phyloP scores from a whole-genome alignment of 2,888 invertebrate genomes.

The Pemphredon lugubris region DNA sequence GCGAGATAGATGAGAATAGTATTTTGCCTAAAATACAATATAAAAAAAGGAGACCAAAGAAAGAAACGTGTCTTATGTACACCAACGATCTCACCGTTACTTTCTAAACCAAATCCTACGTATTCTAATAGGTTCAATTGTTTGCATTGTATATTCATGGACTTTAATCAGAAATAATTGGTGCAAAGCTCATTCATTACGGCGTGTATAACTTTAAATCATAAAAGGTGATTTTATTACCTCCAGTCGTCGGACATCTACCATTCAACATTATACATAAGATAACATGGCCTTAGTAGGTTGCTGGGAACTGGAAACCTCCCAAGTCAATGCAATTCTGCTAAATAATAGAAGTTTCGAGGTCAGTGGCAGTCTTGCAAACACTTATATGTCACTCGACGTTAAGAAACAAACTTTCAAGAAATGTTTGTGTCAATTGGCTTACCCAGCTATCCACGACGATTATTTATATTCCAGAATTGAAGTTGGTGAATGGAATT shows the following conservation, averaged over 20 bases:
- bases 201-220: no score
- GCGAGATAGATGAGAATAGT: no score
- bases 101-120: no score
- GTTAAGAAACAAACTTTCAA: slow-evolving; percentile 16
- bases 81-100: no score
- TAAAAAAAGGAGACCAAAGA: no score
- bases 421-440: slow-evolving; percentile 57
- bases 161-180: no score
- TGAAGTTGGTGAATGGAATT: slow-evolving; percentile 55
- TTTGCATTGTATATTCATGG: no score
- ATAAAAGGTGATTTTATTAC: slow-evolving; percentile 51
- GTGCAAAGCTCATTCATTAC: no score
- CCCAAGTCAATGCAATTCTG: slow-evolving; percentile 39
- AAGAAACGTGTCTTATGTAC: no score
- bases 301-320: slow-evolving; percentile 42
- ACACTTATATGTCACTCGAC: slow-evolving; percentile 10
- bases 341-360: slow-evolving; percentile 43
- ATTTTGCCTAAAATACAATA: no score
- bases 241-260: slow-evolving; percentile 47
- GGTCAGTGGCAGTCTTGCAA: slow-evolving; percentile 17
- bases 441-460: slow-evolving; percentile 63
- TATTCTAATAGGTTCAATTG: no score
- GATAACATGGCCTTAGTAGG: slow-evolving; percentile 52
- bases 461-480: slow-evolving; percentile 71
- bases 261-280: slow-evolving; percentile 64